phyloP scores from a whole-genome alignment of 2,888 invertebrate genomes.

The Baronia brevicornis region DNA sequence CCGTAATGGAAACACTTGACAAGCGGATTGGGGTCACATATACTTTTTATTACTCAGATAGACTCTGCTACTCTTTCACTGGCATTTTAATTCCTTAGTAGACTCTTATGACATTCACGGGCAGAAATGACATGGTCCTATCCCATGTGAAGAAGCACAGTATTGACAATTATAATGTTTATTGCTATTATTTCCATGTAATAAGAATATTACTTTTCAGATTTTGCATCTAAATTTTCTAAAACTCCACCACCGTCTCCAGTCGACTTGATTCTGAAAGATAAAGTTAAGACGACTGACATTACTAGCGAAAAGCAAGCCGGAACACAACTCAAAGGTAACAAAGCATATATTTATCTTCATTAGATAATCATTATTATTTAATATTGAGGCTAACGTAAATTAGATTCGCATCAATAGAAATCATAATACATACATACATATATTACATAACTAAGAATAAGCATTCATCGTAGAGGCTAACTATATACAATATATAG shows the following conservation, averaged over 20 bases:
- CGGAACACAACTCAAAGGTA: conserved; percentile 70
- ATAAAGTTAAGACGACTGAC: conserved; percentile 63
- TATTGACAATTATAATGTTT: too few species aligned
- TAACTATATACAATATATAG: conserved; percentile 30
- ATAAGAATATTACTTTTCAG: conserved; percentile 44
- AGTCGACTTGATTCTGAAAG: conserved; percentile 76
- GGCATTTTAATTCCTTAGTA: too few species aligned
- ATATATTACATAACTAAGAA: not conserved
- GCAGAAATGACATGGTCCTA: too few species aligned
- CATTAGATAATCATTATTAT: not conserved
- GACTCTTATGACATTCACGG: too few species aligned
- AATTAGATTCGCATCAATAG: too few species aligned
- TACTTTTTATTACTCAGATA: too few species aligned
- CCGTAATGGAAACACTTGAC: too few species aligned
- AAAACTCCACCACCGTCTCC: conserved; percentile 84
- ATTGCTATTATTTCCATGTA: not conserved
- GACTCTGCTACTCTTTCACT: too few species aligned
- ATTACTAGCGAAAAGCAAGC: conserved; percentile 47
- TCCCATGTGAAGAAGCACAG: too few species aligned
- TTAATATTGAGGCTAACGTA: too few species aligned
- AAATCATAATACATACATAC: too few species aligned
- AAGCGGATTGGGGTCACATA: too few species aligned
- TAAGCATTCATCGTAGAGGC: conserved; percentile 1
- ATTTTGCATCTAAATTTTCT: conserved; percentile 78
- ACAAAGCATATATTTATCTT: not conserved